Evolutionary conservation across 2,113 vertebrate species (phyloP).

Genomic region (Clarias gariepinus): DNA sequence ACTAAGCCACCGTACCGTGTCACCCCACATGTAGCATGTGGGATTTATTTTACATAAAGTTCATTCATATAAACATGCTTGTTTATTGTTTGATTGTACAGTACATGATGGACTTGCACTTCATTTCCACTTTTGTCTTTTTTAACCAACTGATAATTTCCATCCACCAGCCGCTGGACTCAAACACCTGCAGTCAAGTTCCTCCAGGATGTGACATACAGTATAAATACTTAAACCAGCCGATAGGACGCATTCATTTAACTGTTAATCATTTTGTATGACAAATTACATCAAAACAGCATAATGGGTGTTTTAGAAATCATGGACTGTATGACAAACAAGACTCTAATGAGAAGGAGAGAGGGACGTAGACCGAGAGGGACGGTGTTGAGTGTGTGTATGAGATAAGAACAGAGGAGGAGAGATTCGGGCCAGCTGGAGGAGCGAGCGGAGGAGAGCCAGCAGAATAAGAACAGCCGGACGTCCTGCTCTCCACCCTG

Average conservation of each 20-base stretch:
- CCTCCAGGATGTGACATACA: background rate
- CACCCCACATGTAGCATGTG: no score
- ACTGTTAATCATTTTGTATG: no score
- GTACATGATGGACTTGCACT: no score
- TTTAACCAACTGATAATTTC: background rate
- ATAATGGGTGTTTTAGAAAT: background rate
- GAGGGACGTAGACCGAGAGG: background rate
- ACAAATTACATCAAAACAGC: background rate
- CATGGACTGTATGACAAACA: background rate
- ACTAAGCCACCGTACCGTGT: no score
- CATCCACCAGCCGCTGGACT: background rate
- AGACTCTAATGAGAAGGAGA: background rate
- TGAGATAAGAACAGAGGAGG: slow-evolving; percentile 38
- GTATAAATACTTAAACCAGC: background rate
- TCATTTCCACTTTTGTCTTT: no score
- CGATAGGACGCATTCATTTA: background rate
- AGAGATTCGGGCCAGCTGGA: slow-evolving; percentile 19
- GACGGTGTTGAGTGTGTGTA: background rate
- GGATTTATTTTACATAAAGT: no score
- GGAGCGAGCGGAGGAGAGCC: background rate
- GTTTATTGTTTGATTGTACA: no score
- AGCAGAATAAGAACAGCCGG: background rate
- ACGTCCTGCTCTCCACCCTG: slow-evolving; percentile 29
- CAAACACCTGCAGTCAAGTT: background rate
- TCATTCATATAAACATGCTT: no score